Conservation (phyloP, 2,888 invertebrate genomes). For the Netelia melanura region DNA sequence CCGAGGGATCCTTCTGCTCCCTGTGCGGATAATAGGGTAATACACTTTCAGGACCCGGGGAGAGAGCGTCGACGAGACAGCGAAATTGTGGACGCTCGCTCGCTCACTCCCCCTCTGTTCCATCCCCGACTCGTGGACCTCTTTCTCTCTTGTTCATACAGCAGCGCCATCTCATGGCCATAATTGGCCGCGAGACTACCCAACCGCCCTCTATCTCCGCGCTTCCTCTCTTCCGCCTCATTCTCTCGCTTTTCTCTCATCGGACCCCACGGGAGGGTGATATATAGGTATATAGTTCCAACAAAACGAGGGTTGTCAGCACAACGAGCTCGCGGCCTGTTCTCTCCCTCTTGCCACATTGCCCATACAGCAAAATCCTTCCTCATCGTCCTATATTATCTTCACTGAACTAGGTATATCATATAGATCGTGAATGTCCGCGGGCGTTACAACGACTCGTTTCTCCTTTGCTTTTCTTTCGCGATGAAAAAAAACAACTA, state of each 20-base stretch:
- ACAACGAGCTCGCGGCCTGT: conserved; percentile 22
- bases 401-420: conserved; percentile 23
- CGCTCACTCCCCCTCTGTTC: conserved; percentile 21
- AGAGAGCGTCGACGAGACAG: conserved; percentile 67
- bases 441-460: not conserved
- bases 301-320: conserved; percentile 40
- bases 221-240: conserved; percentile 42
- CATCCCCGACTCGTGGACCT: not conserved
- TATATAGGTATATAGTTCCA: conserved; percentile 21
- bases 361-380: conserved; percentile 30
- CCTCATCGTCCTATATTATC: not conserved
- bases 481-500: not conserved
- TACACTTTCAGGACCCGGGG: conserved; percentile 73
- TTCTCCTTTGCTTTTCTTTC: conserved; percentile 2
- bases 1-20: conserved; percentile 66
- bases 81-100: conserved; percentile 39
- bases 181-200: conserved; percentile 68
- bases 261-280: conserved; percentile 12
- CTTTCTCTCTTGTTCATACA: conserved; percentile 1
- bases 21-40: conserved; percentile 78
- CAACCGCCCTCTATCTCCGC: conserved; percentile 34
- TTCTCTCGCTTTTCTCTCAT: conserved; percentile 16
- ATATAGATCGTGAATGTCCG: conserved; percentile 39
- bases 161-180: conserved; percentile 53
- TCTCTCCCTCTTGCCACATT: conserved; percentile 3